phyloP scores from a whole-genome alignment of 1,140 invertebrate genomes.

The Neodiprion fabricii region DNA sequence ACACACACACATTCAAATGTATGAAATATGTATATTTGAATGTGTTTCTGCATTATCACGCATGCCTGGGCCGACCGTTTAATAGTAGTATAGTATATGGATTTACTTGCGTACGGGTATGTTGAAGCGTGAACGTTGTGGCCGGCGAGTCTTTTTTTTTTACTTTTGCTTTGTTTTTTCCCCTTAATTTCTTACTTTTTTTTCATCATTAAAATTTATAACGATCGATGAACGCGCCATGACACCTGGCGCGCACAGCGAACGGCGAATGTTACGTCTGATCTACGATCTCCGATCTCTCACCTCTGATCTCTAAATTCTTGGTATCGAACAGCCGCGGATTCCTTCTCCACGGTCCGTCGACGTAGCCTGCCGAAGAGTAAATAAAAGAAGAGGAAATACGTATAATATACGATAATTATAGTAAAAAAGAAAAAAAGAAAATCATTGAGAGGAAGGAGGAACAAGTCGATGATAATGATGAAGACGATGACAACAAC shows the following conservation, averaged over 20 bases:
- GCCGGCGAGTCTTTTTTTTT: background rate
- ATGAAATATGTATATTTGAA: background rate
- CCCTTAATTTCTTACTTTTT: background rate
- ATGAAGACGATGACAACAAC: background rate
- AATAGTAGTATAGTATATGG: no score
- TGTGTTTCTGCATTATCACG: no score
- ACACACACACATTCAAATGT: conserved; percentile 16
- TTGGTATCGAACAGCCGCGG: no score
- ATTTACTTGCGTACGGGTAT: no score
- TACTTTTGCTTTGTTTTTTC: background rate
- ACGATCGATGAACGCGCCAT: background rate
- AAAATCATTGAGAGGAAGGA: background rate
- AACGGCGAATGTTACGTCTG: background rate
- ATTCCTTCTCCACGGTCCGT: no score
- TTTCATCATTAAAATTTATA: background rate
- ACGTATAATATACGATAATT: no score
- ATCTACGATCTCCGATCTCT: background rate
- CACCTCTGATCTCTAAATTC: background rate
- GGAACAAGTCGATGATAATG: background rate
- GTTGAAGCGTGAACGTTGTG: background rate
- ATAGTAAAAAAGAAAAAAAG: no score
- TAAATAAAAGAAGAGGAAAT: no score
- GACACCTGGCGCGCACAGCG: background rate
- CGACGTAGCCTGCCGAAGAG: no score
- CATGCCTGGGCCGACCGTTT: no score